Base-by-base conservation (phyloP, 2,113 vertebrate genomes). In the Psittacara wagleri region DNA sequence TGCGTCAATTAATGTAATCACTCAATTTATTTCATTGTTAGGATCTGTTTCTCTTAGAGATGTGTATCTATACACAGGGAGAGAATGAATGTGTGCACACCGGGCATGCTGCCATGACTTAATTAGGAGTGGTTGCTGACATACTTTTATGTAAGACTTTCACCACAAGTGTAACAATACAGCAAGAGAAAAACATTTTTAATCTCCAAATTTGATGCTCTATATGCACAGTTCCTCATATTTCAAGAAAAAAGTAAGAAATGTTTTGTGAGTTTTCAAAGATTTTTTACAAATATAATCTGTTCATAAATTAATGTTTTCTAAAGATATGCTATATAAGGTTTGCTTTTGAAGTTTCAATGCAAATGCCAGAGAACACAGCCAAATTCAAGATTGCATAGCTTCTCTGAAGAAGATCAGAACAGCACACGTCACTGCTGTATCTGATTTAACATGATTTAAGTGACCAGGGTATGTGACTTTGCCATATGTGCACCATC, bases 1-100 rank as follows among this genome's bases (percentile, higher is more conserved):
- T 75, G 48, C 83, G 77, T 86, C 92, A 96, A 95, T 94, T 95
- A 96, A 93, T 39, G 69, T 88, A 97, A 95, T 95, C 86, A 81
- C 83, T 92, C 83, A 12, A 92, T 97, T 95, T 84, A 92, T 86
- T 95, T 81, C 76, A 94, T 88, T 92, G 88, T 78, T 88, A 95
- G 78, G 86, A 88, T 77, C 51, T 88, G 73, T 93, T 95, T 68
- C 77, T 88, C 83, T 80, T 79, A 67, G 88, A 97, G 95, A 96
- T 96, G 46, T 5, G 2, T 94, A 95, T 97, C 95, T 91, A 72
- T 48, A 92, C 80, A 52, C 67, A 68, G 13, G 17, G 54, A 86
- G 82, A 94, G 62, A 85, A 66, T 49, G 86, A 90, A 94, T 77
- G 83, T 70, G 76, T 74, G 72, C 33, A 33, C 72, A 29, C 86